A percentile compares a stretch with the other conserved stretches of the same genome.
Evolutionary conservation across 2,888 invertebrate species (phyloP).

Genomic region (Germaria angustata): DNA sequence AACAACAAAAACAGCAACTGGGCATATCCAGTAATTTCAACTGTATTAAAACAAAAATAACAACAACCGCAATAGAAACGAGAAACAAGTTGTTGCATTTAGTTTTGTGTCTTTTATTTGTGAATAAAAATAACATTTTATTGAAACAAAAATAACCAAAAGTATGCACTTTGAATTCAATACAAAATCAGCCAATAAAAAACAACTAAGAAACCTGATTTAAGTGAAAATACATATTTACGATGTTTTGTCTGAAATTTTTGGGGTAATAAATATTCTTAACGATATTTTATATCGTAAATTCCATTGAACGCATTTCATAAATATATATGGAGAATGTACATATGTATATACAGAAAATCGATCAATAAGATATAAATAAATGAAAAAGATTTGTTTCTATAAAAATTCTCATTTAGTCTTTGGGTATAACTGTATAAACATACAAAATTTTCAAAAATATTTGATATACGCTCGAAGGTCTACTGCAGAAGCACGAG

Average conservation of each 20-base stretch:
- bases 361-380: too few species aligned
- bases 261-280: not conserved
- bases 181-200: not conserved
- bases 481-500: too few species aligned
- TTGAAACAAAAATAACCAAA: constrained; percentile 40
- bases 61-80: constrained; percentile 26
- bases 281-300: too few species aligned
- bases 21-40: constrained; percentile 30
- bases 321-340: too few species aligned
- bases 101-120: constrained; percentile 14
- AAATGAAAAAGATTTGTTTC: too few species aligned
- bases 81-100: constrained; percentile 53
- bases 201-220: constrained; percentile 43
- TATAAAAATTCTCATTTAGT: too few species aligned
- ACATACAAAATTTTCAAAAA: too few species aligned
- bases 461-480: too few species aligned
- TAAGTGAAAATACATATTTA: constrained; percentile 58
- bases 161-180: constrained; percentile 38
- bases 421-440: too few species aligned
- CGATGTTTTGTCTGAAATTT: not conserved
- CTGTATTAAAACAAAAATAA: constrained; percentile 21
- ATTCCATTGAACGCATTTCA: too few species aligned
- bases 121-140: constrained; percentile 23
- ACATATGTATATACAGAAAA: too few species aligned
- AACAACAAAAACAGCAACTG: constrained; percentile 33